Evolutionary conservation across 2,888 invertebrate species (phyloP), one percentile per base, ranked within the genome.

Genomic region (Diaperis boleti): DNA sequence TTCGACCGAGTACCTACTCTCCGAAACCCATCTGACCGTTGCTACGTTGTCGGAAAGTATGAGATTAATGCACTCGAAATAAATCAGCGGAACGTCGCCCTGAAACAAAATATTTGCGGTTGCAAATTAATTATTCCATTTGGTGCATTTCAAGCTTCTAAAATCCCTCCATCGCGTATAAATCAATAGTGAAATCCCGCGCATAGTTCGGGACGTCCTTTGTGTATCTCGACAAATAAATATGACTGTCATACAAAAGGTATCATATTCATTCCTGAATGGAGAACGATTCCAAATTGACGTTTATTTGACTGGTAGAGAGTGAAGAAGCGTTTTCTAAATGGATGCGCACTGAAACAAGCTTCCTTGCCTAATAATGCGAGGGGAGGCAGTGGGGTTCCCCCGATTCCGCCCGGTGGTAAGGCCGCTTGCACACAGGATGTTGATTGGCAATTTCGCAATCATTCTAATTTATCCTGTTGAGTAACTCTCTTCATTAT

Each of bases 261-360:
- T 60, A 66, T 63, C 68, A 65, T 67, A 69, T 69, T 65, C 68
- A 69, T 66, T 62, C 62, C 56, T 60, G 67, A 65, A 63, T 57
- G 61, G 65, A 65, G 56, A 67, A 65, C 62, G 66, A 69, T 69
- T 50, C 63, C 54, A 69, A 71, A 71, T 70, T 71, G 72, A 71
- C 70, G 60, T 73, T 72, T 71, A 73, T 73, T 72, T 69, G 70
- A 71, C 64, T 67, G 66, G 50, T 59, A 63, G 61, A 67, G 57
- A 69, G 68, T 37, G 29, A 62, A 42, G 54, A 68, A 62, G 62
- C 64, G 66, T 62, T 68, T 69, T 71, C 68, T 66, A 68, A 69
- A 69, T 69, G 69, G 67, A 69, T 69, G 70, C 70, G 62, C 64
- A 49, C 56, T 60, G 69, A 69, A 71, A 68, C 67, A 70, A 70